phyloP scores from a whole-genome alignment of 2,113 vertebrate genomes.

The Trichomycterus rosablanca region DNA sequence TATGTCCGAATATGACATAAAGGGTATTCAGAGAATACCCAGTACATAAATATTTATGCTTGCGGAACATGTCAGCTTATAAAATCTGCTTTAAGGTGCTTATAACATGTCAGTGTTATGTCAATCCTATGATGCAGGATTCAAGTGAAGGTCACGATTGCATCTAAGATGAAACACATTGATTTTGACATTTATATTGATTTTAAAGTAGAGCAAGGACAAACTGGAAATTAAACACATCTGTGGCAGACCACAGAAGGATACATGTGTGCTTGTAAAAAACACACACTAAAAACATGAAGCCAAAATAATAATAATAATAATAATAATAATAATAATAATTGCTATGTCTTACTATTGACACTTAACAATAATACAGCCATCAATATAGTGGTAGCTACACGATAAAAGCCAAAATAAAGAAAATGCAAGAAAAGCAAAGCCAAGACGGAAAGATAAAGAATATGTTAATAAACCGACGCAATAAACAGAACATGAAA shows the following conservation, averaged over 20 bases:
- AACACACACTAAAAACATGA: neutral
- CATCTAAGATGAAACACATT: neutral
- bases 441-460: too few species aligned
- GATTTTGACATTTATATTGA: neutral
- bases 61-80: too few species aligned
- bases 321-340: neutral
- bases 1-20: too few species aligned
- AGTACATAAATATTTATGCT: too few species aligned
- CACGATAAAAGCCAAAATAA: neutral
- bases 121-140: too few species aligned
- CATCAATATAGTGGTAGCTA: conserved; percentile 21
- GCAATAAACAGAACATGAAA: neutral
- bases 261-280: too few species aligned
- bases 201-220: neutral
- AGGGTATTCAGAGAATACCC: too few species aligned
- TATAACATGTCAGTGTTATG: too few species aligned
- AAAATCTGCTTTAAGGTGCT: too few species aligned
- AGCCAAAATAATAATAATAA: neutral
- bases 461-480: neutral
- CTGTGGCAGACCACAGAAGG: too few species aligned
- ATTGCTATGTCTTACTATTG: conserved; percentile 25
- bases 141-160: too few species aligned
- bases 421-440: neutral
- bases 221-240: neutral
- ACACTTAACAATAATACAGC: conserved; percentile 24